Conservation (phyloP, 2,113 vertebrate species). For the Gambusia affinis region DNA sequence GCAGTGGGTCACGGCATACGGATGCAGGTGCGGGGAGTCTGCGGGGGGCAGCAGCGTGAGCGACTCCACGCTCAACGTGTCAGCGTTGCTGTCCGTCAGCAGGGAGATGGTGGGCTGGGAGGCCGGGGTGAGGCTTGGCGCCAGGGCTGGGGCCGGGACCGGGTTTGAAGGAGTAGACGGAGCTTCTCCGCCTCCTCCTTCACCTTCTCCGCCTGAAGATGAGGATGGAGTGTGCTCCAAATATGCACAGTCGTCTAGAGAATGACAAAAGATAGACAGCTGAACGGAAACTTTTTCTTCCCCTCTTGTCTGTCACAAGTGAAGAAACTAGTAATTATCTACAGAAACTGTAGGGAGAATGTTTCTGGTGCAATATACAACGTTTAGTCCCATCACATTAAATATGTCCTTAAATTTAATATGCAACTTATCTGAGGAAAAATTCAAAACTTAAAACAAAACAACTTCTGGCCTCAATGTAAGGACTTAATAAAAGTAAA, state of each 20-base stretch:
- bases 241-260: slow-evolving; percentile 81
- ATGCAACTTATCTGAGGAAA: not conserved
- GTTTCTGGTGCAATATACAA: not conserved
- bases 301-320: not conserved
- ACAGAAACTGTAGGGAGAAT: not conserved
- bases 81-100: slow-evolving; percentile 84
- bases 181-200: slow-evolving; percentile 19
- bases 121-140: slow-evolving; percentile 94
- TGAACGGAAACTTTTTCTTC: no score
- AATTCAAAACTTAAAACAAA: not conserved
- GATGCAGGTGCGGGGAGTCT: slow-evolving; percentile 84
- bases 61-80: slow-evolving; percentile 89
- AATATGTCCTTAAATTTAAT: not conserved
- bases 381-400: not conserved
- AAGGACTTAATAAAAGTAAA: not conserved
- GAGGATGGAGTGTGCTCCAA: slow-evolving; percentile 78
- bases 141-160: slow-evolving; percentile 85
- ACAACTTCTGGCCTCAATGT: not conserved
- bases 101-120: slow-evolving; percentile 95
- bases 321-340: not conserved
- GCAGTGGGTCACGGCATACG: slow-evolving; percentile 70
- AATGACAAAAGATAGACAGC: slow-evolving; percentile 2
- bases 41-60: slow-evolving; percentile 91
- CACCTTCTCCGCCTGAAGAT: slow-evolving; percentile 66
- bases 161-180: slow-evolving; percentile 57